These are phyloP conservation scores for Penaeus vannamei DNA, from an alignment of 1,140 invertebrate genomes.

Conservation along the genomic window DNA sequence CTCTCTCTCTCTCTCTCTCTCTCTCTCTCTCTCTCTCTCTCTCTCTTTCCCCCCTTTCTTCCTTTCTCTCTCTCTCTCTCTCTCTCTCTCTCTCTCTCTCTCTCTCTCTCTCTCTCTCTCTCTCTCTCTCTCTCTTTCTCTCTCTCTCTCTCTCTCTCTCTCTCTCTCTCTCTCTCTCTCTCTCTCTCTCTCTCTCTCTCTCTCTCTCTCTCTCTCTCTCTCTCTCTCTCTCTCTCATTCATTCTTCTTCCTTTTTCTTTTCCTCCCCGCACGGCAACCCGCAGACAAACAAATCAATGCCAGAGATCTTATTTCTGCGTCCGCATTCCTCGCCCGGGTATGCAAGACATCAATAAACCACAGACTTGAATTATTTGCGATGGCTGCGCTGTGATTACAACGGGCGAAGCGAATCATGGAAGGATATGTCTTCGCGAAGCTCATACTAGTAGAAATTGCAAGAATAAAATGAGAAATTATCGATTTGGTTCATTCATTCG, in stretches of 20 bases:
- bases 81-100: neutral
- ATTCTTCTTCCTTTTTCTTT: neutral
- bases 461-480: too few relatives aligned
- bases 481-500: too few relatives aligned
- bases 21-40: too few relatives aligned
- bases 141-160: neutral
- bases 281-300: neutral
- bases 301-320: too few relatives aligned
- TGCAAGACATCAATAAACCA: too few relatives aligned
- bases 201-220: neutral
- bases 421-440: too few relatives aligned
- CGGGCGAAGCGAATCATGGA: too few relatives aligned
- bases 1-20: neutral
- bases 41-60: neutral
- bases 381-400: too few relatives aligned
- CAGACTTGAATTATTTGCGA: too few relatives aligned
- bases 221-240: neutral
- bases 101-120: neutral
- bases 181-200: neutral
- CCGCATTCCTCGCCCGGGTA: too few relatives aligned
- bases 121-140: neutral
- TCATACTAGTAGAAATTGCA: too few relatives aligned
- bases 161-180: neutral
- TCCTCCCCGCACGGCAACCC: neutral
- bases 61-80: neutral